Evolutionary conservation across 2,797 vertebrate species (phyloP).

Genomic region (Vespertilio murinus): DNA sequence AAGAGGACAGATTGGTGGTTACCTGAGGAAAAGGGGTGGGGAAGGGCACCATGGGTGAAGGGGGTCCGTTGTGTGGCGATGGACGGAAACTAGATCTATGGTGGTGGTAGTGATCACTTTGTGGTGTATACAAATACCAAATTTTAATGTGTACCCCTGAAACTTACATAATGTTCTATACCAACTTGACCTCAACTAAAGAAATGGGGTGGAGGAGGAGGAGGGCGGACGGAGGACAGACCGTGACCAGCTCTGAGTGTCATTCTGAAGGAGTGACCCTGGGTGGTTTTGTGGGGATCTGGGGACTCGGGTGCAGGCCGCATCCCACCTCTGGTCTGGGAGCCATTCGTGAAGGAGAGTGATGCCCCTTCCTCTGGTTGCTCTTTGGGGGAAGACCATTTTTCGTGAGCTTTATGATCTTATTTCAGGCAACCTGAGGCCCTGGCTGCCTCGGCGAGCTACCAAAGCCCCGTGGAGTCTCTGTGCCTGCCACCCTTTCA

Average conservation of each 20-base stretch:
- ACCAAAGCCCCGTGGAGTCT: not conserved
- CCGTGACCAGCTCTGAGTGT: not conserved
- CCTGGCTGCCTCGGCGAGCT: not conserved
- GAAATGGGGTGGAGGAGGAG: not conserved
- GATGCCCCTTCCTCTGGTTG: not conserved
- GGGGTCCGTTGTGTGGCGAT: not conserved
- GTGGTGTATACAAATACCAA: not conserved
- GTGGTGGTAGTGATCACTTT: not conserved
- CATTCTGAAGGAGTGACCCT: not conserved
- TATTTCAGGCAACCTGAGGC: not conserved
- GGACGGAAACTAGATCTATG: not conserved
- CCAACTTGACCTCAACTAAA: not conserved
- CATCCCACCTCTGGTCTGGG: not conserved
- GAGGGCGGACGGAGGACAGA: not conserved
- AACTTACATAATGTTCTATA: not conserved
- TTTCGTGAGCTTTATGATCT: not conserved
- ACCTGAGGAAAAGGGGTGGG: too few relatives aligned
- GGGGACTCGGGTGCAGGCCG: rapidly evolving
- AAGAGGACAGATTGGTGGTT: not conserved
- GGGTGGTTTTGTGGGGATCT: not conserved
- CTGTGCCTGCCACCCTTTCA: not conserved
- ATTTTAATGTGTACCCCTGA: not conserved
- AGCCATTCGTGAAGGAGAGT: not conserved
- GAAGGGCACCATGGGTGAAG: not conserved
- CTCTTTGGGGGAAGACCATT: not conserved